Conservation (phyloP, 2,888 invertebrate genomes). For the Tortricodes alternella region DNA sequence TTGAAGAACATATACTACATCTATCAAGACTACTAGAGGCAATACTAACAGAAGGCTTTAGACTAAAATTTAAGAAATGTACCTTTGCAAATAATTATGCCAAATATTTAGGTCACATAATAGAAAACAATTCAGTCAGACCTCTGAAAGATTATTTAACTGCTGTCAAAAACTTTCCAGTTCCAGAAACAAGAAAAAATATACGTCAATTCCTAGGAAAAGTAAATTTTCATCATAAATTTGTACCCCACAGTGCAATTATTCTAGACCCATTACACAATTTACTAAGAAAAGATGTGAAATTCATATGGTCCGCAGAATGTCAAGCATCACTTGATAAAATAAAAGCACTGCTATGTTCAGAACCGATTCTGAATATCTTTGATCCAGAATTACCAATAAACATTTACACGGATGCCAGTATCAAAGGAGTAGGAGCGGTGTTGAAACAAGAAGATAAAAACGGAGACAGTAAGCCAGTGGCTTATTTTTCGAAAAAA, state of each 20-base stretch:
- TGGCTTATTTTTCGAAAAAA: constrained; percentile 31
- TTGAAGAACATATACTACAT: constrained; percentile 37
- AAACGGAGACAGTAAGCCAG: constrained; percentile 20
- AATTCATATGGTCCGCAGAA: constrained; percentile 5
- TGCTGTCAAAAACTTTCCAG: constrained; percentile 30
- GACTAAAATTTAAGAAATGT: constrained; percentile 37
- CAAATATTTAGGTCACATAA: constrained; percentile 35
- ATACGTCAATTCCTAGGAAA: constrained; percentile 31
- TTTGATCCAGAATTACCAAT: not conserved
- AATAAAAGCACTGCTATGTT: not conserved
- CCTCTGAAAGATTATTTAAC: constrained; percentile 27
- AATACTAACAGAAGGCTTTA: constrained; percentile 35
- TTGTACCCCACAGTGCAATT: constrained; percentile 29
- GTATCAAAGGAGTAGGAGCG: not conserved
- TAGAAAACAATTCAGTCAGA: constrained; percentile 9
- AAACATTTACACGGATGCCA: not conserved
- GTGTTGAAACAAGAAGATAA: not conserved
- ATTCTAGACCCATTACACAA: constrained; percentile 38
- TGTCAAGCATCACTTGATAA: constrained; percentile 7
- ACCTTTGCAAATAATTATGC: constrained; percentile 27
- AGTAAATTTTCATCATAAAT: constrained; percentile 28
- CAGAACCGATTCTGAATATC: not conserved
- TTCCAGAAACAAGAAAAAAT: constrained; percentile 27
- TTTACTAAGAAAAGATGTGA: constrained; percentile 33
- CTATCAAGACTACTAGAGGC: constrained; percentile 34